Evolutionary conservation across 30 jellyfish, hydroid and myxozoan species (phyloP).

Genomic region (Cassiopea xamachana): DNA sequence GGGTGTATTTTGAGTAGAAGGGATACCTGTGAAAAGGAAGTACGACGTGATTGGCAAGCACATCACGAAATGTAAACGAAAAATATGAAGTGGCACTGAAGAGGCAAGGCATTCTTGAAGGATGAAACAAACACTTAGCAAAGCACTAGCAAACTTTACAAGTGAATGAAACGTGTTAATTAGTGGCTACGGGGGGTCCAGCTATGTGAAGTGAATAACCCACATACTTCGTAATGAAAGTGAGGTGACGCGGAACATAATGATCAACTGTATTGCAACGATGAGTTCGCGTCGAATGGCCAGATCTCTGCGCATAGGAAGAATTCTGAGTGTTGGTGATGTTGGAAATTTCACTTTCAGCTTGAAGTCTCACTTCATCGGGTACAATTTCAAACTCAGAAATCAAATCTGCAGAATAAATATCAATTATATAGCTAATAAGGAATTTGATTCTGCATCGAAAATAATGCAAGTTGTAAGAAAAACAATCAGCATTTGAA

Average conservation of each 20-base stretch:
- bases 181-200: too few relatives aligned
- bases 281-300: slow-evolving; percentile 47
- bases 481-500: too few relatives aligned
- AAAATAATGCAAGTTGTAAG: too few relatives aligned
- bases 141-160: too few relatives aligned
- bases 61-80: too few relatives aligned
- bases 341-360: neutral
- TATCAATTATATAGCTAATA: neutral
- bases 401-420: neutral
- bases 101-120: too few relatives aligned
- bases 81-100: too few relatives aligned
- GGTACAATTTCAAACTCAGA: slow-evolving; percentile 26
- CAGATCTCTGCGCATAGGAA: slow-evolving; percentile 39
- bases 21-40: slow-evolving; percentile 21
- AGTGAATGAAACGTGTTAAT: too few relatives aligned
- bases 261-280: slow-evolving; percentile 44
- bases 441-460: neutral
- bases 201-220: neutral
- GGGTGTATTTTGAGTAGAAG: slow-evolving; percentile 62
- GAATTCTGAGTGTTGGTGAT: neutral
- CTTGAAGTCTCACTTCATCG: slow-evolving; percentile 36
- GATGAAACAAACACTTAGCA: too few relatives aligned
- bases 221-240: slow-evolving; percentile 55
- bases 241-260: slow-evolving; percentile 46
- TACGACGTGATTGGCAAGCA: neutral